phyloP scores from a whole-genome alignment of 2,888 invertebrate genomes.

The Conomelus anceps region DNA sequence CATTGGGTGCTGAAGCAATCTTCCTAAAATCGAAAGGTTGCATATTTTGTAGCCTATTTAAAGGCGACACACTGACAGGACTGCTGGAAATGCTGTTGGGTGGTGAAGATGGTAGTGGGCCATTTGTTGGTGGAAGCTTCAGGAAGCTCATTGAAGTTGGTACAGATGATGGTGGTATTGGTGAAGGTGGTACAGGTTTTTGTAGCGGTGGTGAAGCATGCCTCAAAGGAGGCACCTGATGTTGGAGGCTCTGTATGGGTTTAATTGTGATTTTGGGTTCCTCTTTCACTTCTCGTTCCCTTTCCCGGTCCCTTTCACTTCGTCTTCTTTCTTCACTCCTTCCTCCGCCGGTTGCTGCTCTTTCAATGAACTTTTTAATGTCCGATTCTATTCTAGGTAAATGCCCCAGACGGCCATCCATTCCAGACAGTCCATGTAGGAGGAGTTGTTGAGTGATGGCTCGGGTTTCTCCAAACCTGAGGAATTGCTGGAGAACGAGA shows the following conservation, averaged over 20 bases:
- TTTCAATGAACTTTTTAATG: constrained; percentile 52
- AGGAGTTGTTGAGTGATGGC: constrained; percentile 64
- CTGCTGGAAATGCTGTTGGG: constrained; percentile 53
- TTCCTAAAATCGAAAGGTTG: constrained; percentile 91
- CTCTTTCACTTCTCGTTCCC: constrained; percentile 14
- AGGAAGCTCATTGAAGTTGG: constrained; percentile 41
- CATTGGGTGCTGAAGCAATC: constrained; percentile 40
- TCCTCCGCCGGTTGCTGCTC: constrained; percentile 26
- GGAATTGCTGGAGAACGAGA: constrained; percentile 84
- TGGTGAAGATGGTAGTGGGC: constrained; percentile 54
- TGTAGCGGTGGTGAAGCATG: constrained; percentile 33
- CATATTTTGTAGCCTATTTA: constrained; percentile 88
- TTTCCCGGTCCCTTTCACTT: constrained; percentile 1
- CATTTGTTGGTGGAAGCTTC: constrained; percentile 42
- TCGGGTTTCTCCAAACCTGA: constrained; percentile 82
- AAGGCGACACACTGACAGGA: constrained; percentile 64
- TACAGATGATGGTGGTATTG: constrained; percentile 40
- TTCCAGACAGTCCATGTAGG: constrained; percentile 43
- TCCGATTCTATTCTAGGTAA: constrained; percentile 48
- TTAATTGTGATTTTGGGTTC: constrained; percentile 25
- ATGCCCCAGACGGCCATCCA: constrained; percentile 40
- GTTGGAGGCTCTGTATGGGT: constrained; percentile 24
- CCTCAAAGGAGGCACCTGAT: constrained; percentile 29
- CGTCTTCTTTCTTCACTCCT: background rate
- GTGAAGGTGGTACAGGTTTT: constrained; percentile 42